Percentiles rank a stretch among this genome's conserved stretches.
Evolutionary conservation across 1,140 invertebrate species (phyloP).

Genomic region (Drosophila subobscura): DNA sequence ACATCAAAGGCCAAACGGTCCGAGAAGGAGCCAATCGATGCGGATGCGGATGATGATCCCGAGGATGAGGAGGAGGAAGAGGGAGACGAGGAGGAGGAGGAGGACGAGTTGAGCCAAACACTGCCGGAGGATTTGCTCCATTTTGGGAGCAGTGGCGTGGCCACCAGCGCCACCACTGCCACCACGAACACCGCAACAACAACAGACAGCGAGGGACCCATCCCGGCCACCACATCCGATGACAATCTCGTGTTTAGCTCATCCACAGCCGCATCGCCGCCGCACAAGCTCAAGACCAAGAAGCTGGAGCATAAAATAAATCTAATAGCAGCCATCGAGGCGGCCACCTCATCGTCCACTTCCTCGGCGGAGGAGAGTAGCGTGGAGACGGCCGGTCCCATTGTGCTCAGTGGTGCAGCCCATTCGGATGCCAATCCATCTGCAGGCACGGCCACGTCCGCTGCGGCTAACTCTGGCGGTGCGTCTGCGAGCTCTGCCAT

Average conservation of each 20-base stretch:
- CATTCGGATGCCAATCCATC: background rate
- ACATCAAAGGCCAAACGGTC: background rate
- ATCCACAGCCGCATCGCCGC: background rate
- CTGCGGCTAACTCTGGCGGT: background rate
- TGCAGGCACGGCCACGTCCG: no score
- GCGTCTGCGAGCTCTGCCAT: background rate
- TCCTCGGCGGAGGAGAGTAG: conserved; percentile 77
- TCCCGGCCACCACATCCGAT: conserved; percentile 79
- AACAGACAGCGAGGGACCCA: conserved; percentile 72
- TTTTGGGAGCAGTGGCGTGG: conserved; percentile 56
- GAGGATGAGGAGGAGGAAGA: background rate
- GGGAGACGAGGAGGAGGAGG: background rate
- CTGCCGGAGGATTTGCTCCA: conserved; percentile 67
- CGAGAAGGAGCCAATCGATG: background rate
- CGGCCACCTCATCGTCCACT: conserved; percentile 77
- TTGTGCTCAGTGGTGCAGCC: background rate
- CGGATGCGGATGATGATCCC: conserved; percentile 3
- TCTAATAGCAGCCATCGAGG: conserved; percentile 78
- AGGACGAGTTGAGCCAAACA: conserved; percentile 28
- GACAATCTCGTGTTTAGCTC: conserved; percentile 55
- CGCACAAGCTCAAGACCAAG: conserved; percentile 76
- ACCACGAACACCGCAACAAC: conserved; percentile 39
- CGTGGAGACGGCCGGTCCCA: conserved; percentile 49
- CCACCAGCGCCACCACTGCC: conserved; percentile 5
- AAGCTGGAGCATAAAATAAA: conserved; percentile 81